These are phyloP conservation scores for Podargus strigoides DNA, from an alignment of 2,797 vertebrate species.

Conservation along the genomic window DNA sequence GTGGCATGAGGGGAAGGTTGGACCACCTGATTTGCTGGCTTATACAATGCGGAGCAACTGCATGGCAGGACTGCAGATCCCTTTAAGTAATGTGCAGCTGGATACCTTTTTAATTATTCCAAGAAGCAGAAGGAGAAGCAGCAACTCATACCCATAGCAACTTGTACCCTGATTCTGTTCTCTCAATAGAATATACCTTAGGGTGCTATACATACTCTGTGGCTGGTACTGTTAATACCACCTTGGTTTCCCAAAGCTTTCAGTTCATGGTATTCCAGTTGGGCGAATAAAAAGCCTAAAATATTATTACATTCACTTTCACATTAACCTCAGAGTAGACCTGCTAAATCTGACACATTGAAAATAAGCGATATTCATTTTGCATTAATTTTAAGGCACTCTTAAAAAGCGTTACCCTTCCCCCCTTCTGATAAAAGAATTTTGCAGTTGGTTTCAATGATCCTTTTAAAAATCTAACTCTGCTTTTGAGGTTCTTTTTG, in stretches of 20 bases:
- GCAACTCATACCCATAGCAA: neutral
- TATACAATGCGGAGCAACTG: neutral
- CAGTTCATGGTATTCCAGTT: neutral
- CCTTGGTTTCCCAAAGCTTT: neutral
- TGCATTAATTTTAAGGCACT: slow-evolving; percentile 53
- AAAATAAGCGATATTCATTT: slow-evolving; percentile 49
- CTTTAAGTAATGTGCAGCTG: rapidly evolving
- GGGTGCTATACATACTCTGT: neutral
- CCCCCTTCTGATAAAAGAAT: slow-evolving; percentile 40
- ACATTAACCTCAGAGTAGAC: slow-evolving; percentile 4
- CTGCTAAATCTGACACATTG: slow-evolving; percentile 28
- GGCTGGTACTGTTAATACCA: neutral
- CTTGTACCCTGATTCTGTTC: neutral
- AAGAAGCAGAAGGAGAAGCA: neutral
- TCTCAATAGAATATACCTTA: neutral
- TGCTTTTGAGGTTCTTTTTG: slow-evolving; percentile 62
- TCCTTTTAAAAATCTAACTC: slow-evolving; percentile 69
- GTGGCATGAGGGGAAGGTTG: neutral
- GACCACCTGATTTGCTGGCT: neutral
- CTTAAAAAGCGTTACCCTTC: slow-evolving; percentile 41
- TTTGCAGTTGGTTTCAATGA: slow-evolving; percentile 61
- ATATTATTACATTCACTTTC: slow-evolving; percentile 5
- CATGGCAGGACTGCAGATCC: neutral
- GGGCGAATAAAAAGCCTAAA: neutral
- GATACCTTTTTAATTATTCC: neutral